phyloP scores from a whole-genome alignment of 2,113 vertebrate species.

The Pseudopipra pipra region DNA sequence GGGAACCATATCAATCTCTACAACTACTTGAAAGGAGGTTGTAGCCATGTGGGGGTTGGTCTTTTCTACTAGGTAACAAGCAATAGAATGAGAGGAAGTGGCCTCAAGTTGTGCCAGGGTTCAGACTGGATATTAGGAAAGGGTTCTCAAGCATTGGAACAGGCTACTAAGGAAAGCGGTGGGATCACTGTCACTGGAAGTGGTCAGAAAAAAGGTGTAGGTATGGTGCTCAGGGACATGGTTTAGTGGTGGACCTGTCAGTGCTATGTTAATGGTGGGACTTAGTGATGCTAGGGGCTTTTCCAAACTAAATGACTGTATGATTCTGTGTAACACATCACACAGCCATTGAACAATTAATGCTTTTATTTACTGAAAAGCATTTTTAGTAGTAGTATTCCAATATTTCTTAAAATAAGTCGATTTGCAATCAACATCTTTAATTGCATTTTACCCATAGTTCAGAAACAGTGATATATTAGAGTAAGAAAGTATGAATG shows the following conservation, averaged over 20 bases:
- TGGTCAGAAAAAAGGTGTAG: too few species aligned
- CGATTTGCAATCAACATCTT: not conserved
- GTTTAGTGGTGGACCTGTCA: not conserved
- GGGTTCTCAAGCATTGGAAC: not conserved
- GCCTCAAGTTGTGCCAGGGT: not conserved
- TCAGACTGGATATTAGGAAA: not conserved
- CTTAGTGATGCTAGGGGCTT: not conserved
- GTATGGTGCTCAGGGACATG: not conserved
- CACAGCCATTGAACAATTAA: not conserved
- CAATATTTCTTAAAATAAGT: not conserved
- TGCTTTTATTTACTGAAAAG: not conserved
- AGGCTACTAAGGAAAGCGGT: not conserved
- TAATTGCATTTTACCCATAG: not conserved
- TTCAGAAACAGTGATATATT: not conserved
- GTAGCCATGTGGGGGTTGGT: not conserved
- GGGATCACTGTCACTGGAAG: not conserved
- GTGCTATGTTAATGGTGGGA: not conserved
- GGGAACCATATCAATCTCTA: not conserved
- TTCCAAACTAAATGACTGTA: not conserved
- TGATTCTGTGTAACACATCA: not conserved
- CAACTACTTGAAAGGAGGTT: not conserved
- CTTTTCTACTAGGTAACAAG: not conserved
- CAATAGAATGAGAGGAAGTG: not conserved
- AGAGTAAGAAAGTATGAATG: not conserved
- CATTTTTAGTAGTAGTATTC: not conserved